Evolutionary conservation across 2,888 invertebrate species (phyloP).

Genomic region (Nysson spinosus): DNA sequence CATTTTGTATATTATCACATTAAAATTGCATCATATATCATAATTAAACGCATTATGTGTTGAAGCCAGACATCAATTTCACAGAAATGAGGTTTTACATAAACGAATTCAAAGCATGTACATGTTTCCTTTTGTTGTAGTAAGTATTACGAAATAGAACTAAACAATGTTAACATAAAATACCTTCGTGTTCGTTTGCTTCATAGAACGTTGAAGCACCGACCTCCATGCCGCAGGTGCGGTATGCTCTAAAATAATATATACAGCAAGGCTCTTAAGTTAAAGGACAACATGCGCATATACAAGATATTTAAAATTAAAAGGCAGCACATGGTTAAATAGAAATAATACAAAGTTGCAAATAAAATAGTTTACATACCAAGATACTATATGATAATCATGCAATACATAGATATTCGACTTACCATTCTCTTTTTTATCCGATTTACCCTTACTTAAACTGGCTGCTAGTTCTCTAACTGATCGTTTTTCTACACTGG

Average conservation of each 20-base stretch:
- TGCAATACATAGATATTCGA: constrained; percentile 31
- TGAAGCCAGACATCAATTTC: too few relatives aligned
- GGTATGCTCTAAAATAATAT: constrained; percentile 75
- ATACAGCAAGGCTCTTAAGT: constrained; percentile 62
- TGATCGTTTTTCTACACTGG: constrained; percentile 78
- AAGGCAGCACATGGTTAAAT: constrained; percentile 18
- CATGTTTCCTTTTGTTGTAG: background rate
- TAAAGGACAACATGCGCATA: constrained; percentile 45
- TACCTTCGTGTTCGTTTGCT: constrained; percentile 72
- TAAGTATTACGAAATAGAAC: constrained; percentile 18
- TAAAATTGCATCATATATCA: too few relatives aligned
- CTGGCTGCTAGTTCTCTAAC: constrained; percentile 79
- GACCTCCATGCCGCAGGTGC: constrained; percentile 76
- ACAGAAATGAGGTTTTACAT: too few relatives aligned
- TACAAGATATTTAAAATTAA: constrained; percentile 26
- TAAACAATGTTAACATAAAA: constrained; percentile 58
- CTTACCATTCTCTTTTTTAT: constrained; percentile 75
- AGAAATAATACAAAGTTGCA: constrained; percentile 28
- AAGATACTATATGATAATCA: constrained; percentile 37
- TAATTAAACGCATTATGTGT: too few relatives aligned
- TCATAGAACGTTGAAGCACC: constrained; percentile 74
- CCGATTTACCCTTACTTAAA: constrained; percentile 74
- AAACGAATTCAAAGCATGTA: too few relatives aligned
- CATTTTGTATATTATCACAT: too few relatives aligned
- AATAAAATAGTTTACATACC: constrained; percentile 10